A percentile compares a stretch with the other conserved stretches of the same genome.
Conservation (phyloP, 53 echinoderm and acorn worm genomes). For the Actinopyga echinites region DNA sequence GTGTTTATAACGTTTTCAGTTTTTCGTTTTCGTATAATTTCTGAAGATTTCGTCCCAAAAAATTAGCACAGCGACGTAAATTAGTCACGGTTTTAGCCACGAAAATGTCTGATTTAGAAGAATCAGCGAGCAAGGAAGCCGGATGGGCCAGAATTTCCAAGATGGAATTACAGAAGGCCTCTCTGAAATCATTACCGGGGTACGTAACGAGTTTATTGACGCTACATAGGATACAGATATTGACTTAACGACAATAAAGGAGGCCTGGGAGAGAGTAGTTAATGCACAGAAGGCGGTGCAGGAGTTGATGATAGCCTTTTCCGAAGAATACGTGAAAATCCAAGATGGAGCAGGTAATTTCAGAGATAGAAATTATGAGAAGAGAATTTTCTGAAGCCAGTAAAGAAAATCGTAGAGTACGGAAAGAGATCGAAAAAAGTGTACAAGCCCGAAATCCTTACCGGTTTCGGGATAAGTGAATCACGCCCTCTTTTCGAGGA, state of each 20-base stretch:
- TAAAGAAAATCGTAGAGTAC: conserved; percentile 5
- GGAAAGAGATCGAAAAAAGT: neutral
- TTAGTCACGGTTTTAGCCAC: too few species aligned
- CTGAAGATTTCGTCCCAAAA: too few species aligned
- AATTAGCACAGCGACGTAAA: too few species aligned
- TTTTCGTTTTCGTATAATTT: too few species aligned
- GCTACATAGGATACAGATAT: neutral
- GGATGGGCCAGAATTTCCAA: too few species aligned
- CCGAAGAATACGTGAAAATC: neutral
- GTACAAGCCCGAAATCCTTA: neutral
- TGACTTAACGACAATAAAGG: neutral
- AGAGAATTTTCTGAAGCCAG: neutral
- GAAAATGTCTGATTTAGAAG: too few species aligned
- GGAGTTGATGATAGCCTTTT: neutral
- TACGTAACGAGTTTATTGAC: neutral
- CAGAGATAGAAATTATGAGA: neutral
- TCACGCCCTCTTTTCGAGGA: too few species aligned
- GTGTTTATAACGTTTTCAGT: too few species aligned
- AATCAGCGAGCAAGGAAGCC: too few species aligned
- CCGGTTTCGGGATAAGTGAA: neutral
- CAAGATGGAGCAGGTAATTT: conserved; percentile 7
- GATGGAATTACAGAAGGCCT: neutral
- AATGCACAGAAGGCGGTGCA: neutral
- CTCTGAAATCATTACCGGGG: neutral
- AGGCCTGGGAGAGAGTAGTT: neutral